Evolutionary conservation across 2,113 vertebrate genomes (phyloP), one percentile per base, ranked within the genome.

Genomic region (Chamaetylas fuelleborni): DNA sequence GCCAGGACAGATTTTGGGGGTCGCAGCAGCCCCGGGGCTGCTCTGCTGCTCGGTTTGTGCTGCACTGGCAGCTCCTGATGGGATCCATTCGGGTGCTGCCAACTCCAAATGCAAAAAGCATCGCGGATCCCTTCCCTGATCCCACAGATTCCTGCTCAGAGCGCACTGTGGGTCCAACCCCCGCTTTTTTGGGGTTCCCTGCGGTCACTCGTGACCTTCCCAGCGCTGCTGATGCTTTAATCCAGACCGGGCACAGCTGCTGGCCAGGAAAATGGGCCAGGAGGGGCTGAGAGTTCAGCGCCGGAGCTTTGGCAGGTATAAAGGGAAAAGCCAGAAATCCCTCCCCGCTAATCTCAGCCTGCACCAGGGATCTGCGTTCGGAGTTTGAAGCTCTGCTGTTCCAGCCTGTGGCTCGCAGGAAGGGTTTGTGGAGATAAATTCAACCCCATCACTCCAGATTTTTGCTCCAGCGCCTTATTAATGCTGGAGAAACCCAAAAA

Each of bases 331-430:
- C 28, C 66, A 23, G 19, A 84, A 92, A 91, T 91, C 67, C 77
- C 45, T 4, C 54, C n/a, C 74, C 4, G 23, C 4, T 84, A 50
- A 92, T 90, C 83, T 5, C 7, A 1, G 60, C n/a, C 71, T 33
- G 62, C 19, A 2, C 20, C 16, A 0, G 1, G 24, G n/a, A 20
- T 38, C 76, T 17, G 58, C 40, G 2, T 2, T 5, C 0, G 3
- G 14, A 0, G 5, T 5, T 47, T 5, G 5, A 15, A 64, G 81
- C 85, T 14, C 43, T 7, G 58, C 62, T 36, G 7, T 1, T 51
- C 5, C 45, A 11, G 12, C 14, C 70, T 14, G 48, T 2, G 1
- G 48, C 40, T 74, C 33, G 0, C 4, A 5, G 38, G 48, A 5
- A 2, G 22, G 4, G 5, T 6, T 14, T 33, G 23, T 29, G 42